Conservation (phyloP, 2,888 invertebrate genomes). For the Fragum sueziense region DNA sequence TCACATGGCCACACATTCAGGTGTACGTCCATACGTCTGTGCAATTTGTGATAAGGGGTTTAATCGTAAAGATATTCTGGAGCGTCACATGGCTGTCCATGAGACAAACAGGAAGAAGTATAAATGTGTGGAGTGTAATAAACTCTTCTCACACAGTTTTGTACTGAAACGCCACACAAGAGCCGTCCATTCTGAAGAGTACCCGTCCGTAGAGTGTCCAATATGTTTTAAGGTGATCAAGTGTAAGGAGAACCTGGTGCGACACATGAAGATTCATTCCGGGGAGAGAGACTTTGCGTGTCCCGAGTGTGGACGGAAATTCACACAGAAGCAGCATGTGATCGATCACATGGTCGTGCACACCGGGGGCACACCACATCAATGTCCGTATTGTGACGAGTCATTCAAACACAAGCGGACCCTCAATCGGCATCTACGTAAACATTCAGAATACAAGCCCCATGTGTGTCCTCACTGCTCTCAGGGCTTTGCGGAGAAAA, state of each 20-base stretch:
- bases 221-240: slow-evolving; percentile 46
- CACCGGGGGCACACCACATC: slow-evolving; percentile 22
- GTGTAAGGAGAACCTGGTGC: slow-evolving; percentile 30
- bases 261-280: slow-evolving; percentile 38
- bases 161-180: slow-evolving; percentile 44
- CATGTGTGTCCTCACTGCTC: slow-evolving; percentile 8
- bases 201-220: slow-evolving; percentile 31
- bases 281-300: slow-evolving; percentile 28
- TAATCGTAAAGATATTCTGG: slow-evolving; percentile 43
- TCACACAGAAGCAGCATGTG: slow-evolving; percentile 34
- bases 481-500: slow-evolving; percentile 11
- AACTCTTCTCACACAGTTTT: slow-evolving; percentile 40
- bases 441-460: slow-evolving; percentile 12
- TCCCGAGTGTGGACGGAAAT: slow-evolving; percentile 2
- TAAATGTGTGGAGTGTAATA: slow-evolving; percentile 48
- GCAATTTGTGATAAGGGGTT: slow-evolving; percentile 32
- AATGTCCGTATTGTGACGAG: slow-evolving; percentile 26
- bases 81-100: slow-evolving; percentile 42
- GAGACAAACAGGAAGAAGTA: slow-evolving; percentile 29
- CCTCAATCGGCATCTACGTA: slow-evolving; percentile 22
- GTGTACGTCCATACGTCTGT: slow-evolving; percentile 24
- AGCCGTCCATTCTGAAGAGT: slow-evolving; percentile 43
- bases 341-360: slow-evolving; percentile 31
- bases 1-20: slow-evolving; percentile 34
- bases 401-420: slow-evolving; percentile 36